Evolutionary conservation across 2,888 invertebrate genomes (phyloP), one percentile per base, ranked within the genome.

Genomic region (Dyspetes luteomarginatus): DNA sequence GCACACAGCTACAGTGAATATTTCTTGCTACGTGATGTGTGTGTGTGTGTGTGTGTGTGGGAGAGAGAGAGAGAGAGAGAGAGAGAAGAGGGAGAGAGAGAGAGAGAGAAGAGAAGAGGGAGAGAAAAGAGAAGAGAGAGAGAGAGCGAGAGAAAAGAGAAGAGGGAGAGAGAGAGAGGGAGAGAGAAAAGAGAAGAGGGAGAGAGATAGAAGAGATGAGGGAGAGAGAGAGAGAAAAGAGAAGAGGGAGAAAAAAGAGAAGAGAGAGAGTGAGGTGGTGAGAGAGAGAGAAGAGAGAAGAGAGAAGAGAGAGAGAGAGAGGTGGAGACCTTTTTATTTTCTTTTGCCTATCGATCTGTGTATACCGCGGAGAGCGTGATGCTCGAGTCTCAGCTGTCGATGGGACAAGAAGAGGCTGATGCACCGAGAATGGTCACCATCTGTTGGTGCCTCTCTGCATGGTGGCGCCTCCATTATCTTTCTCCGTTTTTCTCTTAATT

Each of bases 331-430:
- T 17, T 30, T 58, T 7, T 36, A 4, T 58, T 17, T 15, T 24
- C 3, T 41, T 64, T 36, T 69, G 55, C 41, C 45, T 64, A 73
- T 73, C 73, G 73, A 73, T 73, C 73, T 73, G 73, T 73, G 73
- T 73, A 73, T 41, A 52, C 64, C 5, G 22, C 17, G 45, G 3
- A 19, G 50, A 60, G 26, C 41, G 64, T 43, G 52, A 52, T 43
- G 41, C 60, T 68, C 67, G 67, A 60, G 77, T 64, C 76, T 83
- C 83, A 81, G 83, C 83, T 83, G 82, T 77, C 73, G 58, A 41
- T 56, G 48, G 45, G 60, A 65, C 69, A 69, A 36, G 58, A 71
- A 30, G 72, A 72, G 72, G 50, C 60, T 62, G 60, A 62, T 72
- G 72, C 72, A 72, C 72, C 72, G 60, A 36, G 69, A 58, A 45